phyloP scores from a whole-genome alignment of 1,140 invertebrate genomes.

The Drosophila trapezifrons region DNA sequence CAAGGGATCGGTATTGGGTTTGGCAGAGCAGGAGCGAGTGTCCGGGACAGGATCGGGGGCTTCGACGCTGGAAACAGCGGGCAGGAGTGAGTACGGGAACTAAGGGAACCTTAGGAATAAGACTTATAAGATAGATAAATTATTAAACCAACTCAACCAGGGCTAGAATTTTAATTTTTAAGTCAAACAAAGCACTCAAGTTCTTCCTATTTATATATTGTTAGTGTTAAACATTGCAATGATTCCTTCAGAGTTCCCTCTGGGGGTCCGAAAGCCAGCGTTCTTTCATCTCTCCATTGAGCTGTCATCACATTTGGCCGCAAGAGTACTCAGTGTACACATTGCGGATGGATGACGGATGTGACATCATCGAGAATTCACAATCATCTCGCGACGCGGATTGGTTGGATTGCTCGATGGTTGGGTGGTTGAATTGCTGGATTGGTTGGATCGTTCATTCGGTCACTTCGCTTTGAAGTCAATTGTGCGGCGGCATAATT shows the following conservation, averaged over 20 bases:
- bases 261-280: not conserved
- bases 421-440: not conserved
- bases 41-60: conserved; percentile 18
- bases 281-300: conserved; percentile 1
- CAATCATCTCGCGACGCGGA: conserved; percentile 18
- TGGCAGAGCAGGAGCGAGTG: conserved; percentile 15
- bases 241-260: not conserved
- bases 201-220: too few species aligned
- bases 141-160: too few species aligned
- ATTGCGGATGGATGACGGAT: conserved; percentile 54
- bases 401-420: not conserved
- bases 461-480: conserved; percentile 61
- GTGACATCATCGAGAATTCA: conserved; percentile 66
- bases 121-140: not conserved
- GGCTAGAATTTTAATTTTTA: not conserved
- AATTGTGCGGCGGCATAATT: conserved; percentile 58
- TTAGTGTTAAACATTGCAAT: not conserved
- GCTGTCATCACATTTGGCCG: conserved; percentile 23
- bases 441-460: conserved; percentile 1
- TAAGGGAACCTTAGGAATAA: not conserved
- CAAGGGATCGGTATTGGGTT: not conserved
- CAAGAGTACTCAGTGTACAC: not conserved
- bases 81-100: conserved; percentile 75
- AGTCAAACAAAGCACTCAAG: too few species aligned
- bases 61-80: conserved; percentile 51